phyloP scores from a whole-genome alignment of 2,113 vertebrate genomes.

The Cynoglossus semilaevis region DNA sequence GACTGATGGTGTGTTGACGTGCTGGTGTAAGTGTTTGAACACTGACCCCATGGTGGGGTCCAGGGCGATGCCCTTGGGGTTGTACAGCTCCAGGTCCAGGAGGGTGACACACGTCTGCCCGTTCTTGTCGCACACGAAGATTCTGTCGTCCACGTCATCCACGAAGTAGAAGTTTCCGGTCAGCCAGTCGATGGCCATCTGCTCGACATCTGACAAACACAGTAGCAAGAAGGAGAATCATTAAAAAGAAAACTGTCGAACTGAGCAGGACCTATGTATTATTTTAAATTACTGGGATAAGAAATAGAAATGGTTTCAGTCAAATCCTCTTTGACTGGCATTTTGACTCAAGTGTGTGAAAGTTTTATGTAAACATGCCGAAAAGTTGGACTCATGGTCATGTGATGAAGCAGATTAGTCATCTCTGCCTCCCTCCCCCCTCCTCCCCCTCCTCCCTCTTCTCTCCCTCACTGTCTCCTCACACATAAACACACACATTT shows the following conservation, averaged over 20 bases:
- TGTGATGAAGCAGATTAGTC: constrained; percentile 31
- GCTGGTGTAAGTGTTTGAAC: neutral
- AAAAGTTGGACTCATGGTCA: constrained; percentile 35
- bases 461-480: neutral
- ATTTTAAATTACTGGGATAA: no score
- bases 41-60: constrained; percentile 95
- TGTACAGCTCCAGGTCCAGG: constrained; percentile 95
- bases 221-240: no score
- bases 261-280: no score
- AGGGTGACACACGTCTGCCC: constrained; percentile 93
- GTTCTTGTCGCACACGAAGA: constrained; percentile 94
- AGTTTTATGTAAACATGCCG: constrained; percentile 19
- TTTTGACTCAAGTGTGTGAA: constrained; percentile 5
- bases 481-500: constrained; percentile 1
- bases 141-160: constrained; percentile 94
- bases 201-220: constrained; percentile 93
- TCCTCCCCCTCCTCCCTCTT: neutral
- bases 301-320: constrained; percentile 4
- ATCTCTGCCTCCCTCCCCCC: neutral
- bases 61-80: constrained; percentile 94
- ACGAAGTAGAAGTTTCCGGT: constrained; percentile 99
- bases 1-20: neutral
- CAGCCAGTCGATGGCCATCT: constrained; percentile 99
- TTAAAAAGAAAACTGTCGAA: no score
- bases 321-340: neutral